Evolutionary conservation across 2,113 vertebrate species (phyloP).

Genomic region (Sebastes schlegelii): DNA sequence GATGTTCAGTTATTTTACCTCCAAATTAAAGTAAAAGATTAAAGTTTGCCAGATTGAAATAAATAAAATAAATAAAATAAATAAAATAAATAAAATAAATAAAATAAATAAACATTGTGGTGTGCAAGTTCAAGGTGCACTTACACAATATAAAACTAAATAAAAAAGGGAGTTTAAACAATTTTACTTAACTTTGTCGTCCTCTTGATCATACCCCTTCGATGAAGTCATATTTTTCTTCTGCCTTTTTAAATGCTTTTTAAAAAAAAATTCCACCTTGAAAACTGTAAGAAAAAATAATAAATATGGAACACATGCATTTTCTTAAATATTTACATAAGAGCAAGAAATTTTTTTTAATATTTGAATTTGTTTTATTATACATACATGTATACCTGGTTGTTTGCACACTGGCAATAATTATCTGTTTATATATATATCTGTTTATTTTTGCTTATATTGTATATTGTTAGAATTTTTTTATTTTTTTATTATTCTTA

Average conservation of each 20-base stretch:
- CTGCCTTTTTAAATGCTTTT: not conserved
- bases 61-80: not conserved
- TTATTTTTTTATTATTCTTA: too few species aligned
- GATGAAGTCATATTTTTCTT: not conserved
- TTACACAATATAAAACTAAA: too few species aligned
- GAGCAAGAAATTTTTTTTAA: too few species aligned
- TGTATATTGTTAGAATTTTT: too few species aligned
- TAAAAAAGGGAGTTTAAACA: not conserved
- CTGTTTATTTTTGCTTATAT: too few species aligned
- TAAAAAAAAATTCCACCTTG: not conserved
- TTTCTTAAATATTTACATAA: not conserved
- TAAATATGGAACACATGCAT: not conserved
- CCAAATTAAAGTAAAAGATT: conserved; percentile 25
- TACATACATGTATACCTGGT: too few species aligned
- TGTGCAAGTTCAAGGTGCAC: not conserved
- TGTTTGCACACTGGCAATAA: too few species aligned
- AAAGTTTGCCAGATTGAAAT: not conserved
- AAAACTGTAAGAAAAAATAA: not conserved
- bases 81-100: not conserved
- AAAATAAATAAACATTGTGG: not conserved
- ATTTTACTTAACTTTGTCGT: too few species aligned
- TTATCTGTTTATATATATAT: too few species aligned
- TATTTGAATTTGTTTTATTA: too few species aligned
- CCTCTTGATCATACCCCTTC: not conserved
- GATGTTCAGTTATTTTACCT: conserved; percentile 8